Evolutionary conservation across 1,140 invertebrate genomes (phyloP).

Genomic region (Megalonaias nervosa): DNA sequence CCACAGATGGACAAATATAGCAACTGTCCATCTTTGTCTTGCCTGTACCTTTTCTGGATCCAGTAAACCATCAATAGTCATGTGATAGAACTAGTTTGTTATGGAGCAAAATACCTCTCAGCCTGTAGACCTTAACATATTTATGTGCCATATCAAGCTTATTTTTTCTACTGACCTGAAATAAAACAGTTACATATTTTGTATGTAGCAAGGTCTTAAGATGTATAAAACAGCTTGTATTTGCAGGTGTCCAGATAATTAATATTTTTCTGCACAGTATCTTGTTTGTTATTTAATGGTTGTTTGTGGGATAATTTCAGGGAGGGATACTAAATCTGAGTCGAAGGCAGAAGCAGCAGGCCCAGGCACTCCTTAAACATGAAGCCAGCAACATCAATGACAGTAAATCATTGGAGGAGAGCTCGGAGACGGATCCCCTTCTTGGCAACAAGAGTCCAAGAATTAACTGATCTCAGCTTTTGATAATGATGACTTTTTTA

Average conservation of each 20-base stretch:
- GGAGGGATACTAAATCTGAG: conserved; percentile 63
- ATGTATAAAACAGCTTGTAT: conserved; percentile 1
- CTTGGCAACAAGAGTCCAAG: too few species aligned
- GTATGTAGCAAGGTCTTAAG: not conserved
- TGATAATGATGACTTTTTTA: too few species aligned
- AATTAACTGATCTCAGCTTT: too few species aligned
- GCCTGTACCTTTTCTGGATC: too few species aligned
- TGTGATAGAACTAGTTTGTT: too few species aligned
- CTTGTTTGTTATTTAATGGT: conserved; percentile 1
- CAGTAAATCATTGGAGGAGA: too few species aligned
- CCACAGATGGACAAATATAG: too few species aligned
- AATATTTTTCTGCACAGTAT: not conserved
- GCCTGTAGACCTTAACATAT: not conserved
- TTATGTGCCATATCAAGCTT: not conserved
- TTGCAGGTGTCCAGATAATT: not conserved
- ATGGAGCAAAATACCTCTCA: too few species aligned
- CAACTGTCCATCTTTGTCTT: too few species aligned
- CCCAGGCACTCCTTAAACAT: not conserved
- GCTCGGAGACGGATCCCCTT: too few species aligned
- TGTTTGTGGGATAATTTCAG: conserved; percentile 37
- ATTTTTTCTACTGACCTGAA: not conserved
- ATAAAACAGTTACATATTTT: not conserved
- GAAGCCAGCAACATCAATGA: not conserved
- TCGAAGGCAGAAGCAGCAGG: conserved; percentile 43
- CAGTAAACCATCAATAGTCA: too few species aligned